These are phyloP conservation scores for Lophotis ruficrista DNA, from an alignment of 2,113 vertebrate species.

Conservation along the genomic window DNA sequence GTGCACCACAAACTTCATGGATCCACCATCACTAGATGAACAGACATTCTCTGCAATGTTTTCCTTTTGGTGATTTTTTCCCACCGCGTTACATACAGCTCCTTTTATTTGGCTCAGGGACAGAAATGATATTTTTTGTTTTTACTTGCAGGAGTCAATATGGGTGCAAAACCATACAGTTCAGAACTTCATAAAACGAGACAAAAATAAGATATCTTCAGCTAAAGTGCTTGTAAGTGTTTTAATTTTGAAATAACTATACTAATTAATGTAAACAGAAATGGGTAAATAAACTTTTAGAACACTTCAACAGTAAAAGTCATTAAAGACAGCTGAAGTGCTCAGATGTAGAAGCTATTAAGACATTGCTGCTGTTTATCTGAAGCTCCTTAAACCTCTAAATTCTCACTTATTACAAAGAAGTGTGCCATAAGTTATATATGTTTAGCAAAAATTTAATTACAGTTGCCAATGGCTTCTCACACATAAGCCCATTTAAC, in stretches of 20 bases:
- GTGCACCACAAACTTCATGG: background rate
- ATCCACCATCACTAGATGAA: background rate
- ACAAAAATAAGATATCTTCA: background rate
- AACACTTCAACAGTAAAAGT: background rate
- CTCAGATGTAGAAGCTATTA: conserved; percentile 18
- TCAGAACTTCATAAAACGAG: background rate
- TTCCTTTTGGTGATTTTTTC: background rate
- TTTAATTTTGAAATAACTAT: conserved; percentile 18
- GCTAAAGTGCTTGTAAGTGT: background rate
- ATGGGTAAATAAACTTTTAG: conserved; percentile 37
- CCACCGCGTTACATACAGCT: background rate
- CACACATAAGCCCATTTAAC: background rate
- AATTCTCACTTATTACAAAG: conserved; percentile 35
- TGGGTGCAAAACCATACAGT: background rate
- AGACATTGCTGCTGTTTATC: conserved; percentile 9
- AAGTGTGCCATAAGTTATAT: background rate
- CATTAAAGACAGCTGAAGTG: conserved; percentile 35
- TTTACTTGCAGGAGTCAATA: background rate
- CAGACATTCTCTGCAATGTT: background rate
- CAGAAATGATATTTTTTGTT: background rate
- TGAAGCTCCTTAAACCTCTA: conserved; percentile 50
- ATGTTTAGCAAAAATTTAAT: conserved; percentile 20
- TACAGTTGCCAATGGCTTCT: conserved; percentile 27
- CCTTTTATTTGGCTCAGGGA: background rate
- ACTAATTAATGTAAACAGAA: background rate